Evolutionary conservation across 2,797 vertebrate genomes (phyloP), one percentile per base, ranked within the genome.

Genomic region (Sebastes vulpes): DNA sequence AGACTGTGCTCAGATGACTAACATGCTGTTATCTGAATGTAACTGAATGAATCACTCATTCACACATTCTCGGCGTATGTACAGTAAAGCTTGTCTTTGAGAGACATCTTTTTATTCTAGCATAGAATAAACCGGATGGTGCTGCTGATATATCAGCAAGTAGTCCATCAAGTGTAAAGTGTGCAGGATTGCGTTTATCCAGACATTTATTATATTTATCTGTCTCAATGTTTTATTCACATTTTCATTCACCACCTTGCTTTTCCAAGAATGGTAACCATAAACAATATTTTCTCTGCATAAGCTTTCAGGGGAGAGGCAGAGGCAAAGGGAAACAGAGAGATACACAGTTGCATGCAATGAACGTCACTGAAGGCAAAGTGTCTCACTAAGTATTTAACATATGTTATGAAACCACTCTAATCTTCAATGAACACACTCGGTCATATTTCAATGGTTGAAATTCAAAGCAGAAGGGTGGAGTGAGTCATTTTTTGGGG

Each of bases 401-500:
- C 63, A 50, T 65, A 29, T 2, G 21, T 82, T 69, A 74, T 6
- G 6, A 56, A 83, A 60, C 29, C 29, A 10, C 56, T 84, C 23
- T 67, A 65, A 84, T 88, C 65, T 71, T 65, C 71, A 79, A 8
- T 77, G 38, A 65, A 64, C 57, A 59, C 6, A 26, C 60, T 57
- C 3, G 18, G 72, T 76, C 54, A 28, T 77, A 53, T 85, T 59
- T 83, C 59, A 66, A 9, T 38, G n/a, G 14, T 52, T 28, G 56
- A 69, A 59, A 72, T 75, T 66, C 77, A 75, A 60, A 76, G 67
- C 35, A 32, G 75, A 60, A 32, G 69, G 84, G 61, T 32, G 61
- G 79, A 75, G 42, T 88, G 86, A 85, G 26, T 91, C 74, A 83
- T 89, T 79, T 89, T 89, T 85, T 67, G 64, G 68, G 74, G 66